Base-by-base conservation (phyloP, 1,140 invertebrate species). In the Archivesica marissinica region DNA sequence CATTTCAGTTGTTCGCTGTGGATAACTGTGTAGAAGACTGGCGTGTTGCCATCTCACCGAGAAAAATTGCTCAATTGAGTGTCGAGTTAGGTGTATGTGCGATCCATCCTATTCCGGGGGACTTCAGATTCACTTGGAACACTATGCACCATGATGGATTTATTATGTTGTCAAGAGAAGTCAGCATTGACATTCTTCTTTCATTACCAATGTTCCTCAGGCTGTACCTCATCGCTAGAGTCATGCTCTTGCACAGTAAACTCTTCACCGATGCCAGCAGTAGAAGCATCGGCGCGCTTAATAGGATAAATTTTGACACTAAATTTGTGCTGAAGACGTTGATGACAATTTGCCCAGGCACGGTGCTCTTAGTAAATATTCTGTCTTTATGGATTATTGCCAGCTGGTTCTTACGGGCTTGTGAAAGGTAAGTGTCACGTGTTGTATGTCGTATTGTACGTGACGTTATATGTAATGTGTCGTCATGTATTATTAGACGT, bases 301-400 rank as follows among this genome's bases (percentile, higher is more conserved):
- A 99, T 96, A 96, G 99, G 92, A 99, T 99, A 94, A 99, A 99
- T 95, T 99, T 99, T 96, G 99, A 99, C 95, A 99, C 99, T 38
- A 96, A 97, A 92, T 99, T 99, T 95, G 99, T 99, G 91, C 96
- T 99, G 91, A 99, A 99, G 95, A 99, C 99, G 64, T 95, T 99
- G 88, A 99, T 99, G 99, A 99, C 99, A 92, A 99, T 99, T 93
- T 99, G 98, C 95, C 99, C 99, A 33, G 99, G 99, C 88, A 99
- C 98, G 64, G 98, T 99, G 81, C 96, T 99, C 88, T 95, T 99
- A 86, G 98, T 99, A 77, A 99, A 99, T 95, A 99, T 99, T 97
- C 91, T 99, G 77, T 99, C 99, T 0, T 95, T 99, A 64, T 99
- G 99, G 99, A 99, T 99, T 94, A 99, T 99, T 89, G 98, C 98